Evolutionary conservation across 2,888 invertebrate genomes (phyloP).

Genomic region (Bombyx huttoni): DNA sequence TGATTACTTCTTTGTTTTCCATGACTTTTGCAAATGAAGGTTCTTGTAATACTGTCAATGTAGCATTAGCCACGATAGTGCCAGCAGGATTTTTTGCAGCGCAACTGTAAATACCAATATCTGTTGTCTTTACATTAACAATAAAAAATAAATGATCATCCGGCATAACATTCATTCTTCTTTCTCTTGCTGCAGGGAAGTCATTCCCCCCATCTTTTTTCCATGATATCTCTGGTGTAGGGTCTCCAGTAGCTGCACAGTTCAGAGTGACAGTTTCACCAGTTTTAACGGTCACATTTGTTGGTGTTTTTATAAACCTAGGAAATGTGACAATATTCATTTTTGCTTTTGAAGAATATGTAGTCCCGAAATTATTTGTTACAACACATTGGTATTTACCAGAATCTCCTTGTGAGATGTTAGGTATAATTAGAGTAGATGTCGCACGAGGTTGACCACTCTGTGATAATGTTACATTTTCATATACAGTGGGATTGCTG

Average conservation of each 20-base stretch:
- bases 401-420: constrained; percentile 84
- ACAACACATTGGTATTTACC: constrained; percentile 96
- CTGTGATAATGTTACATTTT: constrained; percentile 56
- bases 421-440: constrained; percentile 80
- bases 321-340: constrained; percentile 92
- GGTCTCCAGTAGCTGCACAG: constrained; percentile 92
- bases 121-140: constrained; percentile 88
- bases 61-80: constrained; percentile 87
- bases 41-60: constrained; percentile 86
- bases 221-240: constrained; percentile 90
- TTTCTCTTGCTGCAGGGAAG: constrained; percentile 94
- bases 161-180: constrained; percentile 93
- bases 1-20: constrained; percentile 85
- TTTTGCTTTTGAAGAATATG: constrained; percentile 88
- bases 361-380: constrained; percentile 89
- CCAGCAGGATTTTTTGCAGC: constrained; percentile 94
- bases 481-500: constrained; percentile 54
- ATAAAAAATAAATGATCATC: constrained; percentile 94
- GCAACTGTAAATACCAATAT: constrained; percentile 94
- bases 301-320: constrained; percentile 86
- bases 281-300: constrained; percentile 86
- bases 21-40: constrained; percentile 90
- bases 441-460: constrained; percentile 77
- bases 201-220: constrained; percentile 94
- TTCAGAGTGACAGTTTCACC: constrained; percentile 90